Evolutionary conservation across 1,140 invertebrate species (phyloP), one percentile per base, ranked within the genome.

Genomic region (Zaprionus kolodkinae): DNA sequence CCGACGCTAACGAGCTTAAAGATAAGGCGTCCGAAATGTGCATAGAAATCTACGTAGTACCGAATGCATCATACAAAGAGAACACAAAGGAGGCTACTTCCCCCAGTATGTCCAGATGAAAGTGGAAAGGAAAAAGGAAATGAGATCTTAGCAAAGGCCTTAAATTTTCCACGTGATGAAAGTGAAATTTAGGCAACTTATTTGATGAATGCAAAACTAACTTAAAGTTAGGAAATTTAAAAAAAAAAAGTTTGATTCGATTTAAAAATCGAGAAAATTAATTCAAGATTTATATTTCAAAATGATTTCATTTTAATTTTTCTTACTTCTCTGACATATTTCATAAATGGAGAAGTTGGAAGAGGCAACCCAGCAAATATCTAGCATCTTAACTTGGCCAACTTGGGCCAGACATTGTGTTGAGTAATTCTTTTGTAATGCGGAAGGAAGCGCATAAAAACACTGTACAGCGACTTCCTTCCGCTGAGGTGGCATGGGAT

Each of bases 371-470:
- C 62, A 64, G 66, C 55, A 56, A 61, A 69, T 69, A 69, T 38
- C 60, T 35, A 36, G 45, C 36, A 61, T 25, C 64, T 55, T 65
- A 73, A 43, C 67, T 71, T 64, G 62, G 63, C 59, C 77, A 79
- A 82, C 76, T 87, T 82, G 48, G 50, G 60, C 66, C 79, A 82
- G 79, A 83, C 80, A 88, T 84, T 88, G 73, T 84, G 79, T 88
- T 88, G 84, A 88, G 84, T 88, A 87, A 88, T 87, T 87, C 84
- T 84, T 87, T 87, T 87, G 79, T 88, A 88, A 87, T 78, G 84
- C 84, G 84, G 84, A 87, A 88, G 84, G 84, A 87, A 88, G 80
- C 71, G 60, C 73, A 72, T 78, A 83, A 83, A 73, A 83, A 88
- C 83, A 87, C 72, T 56, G 77, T 72, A 71, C 77, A 60, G 72